phyloP scores from a whole-genome alignment of 2,113 vertebrate species.

The Entomyzon cyanotis region DNA sequence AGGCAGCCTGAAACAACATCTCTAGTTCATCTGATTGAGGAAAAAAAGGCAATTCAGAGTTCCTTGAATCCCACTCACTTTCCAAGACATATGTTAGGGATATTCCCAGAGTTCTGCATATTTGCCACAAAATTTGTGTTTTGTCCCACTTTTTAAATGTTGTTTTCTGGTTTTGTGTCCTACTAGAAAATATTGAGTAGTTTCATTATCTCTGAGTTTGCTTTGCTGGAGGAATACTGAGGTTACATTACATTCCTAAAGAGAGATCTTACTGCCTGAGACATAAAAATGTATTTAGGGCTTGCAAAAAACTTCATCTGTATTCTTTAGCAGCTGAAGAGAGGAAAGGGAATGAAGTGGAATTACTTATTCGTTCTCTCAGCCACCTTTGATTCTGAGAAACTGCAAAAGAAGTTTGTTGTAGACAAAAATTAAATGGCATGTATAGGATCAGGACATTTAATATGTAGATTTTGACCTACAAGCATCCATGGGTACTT shows the following conservation, averaged over 20 bases:
- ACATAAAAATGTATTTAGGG: not conserved
- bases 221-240: not conserved
- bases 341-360: not conserved
- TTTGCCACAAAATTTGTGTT: not conserved
- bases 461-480: not conserved
- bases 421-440: not conserved
- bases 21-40: not conserved
- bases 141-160: not conserved
- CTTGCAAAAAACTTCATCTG: not conserved
- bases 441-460: accelerated
- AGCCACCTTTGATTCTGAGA: not conserved
- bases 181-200: not conserved
- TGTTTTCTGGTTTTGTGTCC: not conserved
- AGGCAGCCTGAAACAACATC: not conserved
- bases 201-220: not conserved
- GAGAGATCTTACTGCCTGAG: not conserved
- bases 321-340: not conserved
- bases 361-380: not conserved
- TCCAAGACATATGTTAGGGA: not conserved
- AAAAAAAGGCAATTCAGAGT: not conserved
- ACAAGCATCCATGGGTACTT: not conserved
- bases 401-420: not conserved
- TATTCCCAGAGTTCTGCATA: not conserved
- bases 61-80: not conserved
- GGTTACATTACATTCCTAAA: not conserved